Evolutionary conservation across 1,140 invertebrate species (phyloP).

Genomic region (Eriosoma lanigerum): DNA sequence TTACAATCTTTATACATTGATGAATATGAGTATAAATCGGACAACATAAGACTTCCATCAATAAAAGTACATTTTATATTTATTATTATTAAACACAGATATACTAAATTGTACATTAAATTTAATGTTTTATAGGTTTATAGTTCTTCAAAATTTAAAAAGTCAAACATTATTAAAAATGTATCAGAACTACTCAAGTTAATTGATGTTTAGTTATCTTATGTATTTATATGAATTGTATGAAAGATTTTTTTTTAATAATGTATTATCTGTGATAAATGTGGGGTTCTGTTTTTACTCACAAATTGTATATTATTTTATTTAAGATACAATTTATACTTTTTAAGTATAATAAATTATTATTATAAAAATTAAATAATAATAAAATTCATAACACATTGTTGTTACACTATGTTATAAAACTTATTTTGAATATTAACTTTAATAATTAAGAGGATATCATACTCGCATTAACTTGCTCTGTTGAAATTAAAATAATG

Average conservation of each 20-base stretch:
- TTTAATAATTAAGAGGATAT: no score
- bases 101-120: background rate
- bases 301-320: background rate
- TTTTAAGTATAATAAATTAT: background rate
- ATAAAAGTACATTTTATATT: background rate
- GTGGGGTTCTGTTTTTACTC: background rate
- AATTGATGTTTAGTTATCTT: background rate
- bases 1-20: slow-evolving; percentile 32
- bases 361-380: no score
- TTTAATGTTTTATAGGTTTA: slow-evolving; percentile 9
- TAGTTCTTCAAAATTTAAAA: background rate
- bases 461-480: no score
- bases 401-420: no score
- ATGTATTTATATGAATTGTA: no score
- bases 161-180: slow-evolving; percentile 29
- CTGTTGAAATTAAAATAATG: no score
- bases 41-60: background rate
- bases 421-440: no score
- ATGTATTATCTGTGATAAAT: background rate
- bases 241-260: background rate
- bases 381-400: no score
- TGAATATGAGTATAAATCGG: slow-evolving; percentile 20
- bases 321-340: background rate
- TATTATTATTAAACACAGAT: background rate
- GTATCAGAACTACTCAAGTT: background rate